Evolutionary conservation across 2,797 vertebrate genomes (phyloP).

Genomic region (Hirundo rustica): DNA sequence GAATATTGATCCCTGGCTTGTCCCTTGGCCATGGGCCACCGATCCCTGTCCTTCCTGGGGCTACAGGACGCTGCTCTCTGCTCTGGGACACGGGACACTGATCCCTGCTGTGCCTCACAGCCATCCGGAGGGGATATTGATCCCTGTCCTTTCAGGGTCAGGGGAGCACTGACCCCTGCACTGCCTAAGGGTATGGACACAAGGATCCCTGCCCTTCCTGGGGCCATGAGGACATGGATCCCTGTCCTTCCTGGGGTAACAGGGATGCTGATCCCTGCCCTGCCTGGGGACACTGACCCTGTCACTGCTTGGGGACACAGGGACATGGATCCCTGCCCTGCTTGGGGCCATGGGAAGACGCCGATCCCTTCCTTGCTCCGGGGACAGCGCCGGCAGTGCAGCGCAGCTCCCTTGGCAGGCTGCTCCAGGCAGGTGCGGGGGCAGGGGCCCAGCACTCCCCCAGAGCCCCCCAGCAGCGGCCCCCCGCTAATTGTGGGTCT

Average conservation of each 20-base stretch:
- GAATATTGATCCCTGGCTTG: neutral
- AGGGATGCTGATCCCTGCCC: too few species aligned
- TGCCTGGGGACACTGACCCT: neutral
- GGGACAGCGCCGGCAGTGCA: neutral
- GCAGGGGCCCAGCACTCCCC: neutral
- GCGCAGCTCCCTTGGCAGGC: neutral
- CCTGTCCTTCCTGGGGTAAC: neutral
- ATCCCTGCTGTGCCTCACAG: too few species aligned
- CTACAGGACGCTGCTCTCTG: neutral
- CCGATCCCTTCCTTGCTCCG: neutral
- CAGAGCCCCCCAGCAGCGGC: neutral
- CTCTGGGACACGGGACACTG: too few species aligned
- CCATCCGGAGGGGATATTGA: neutral
- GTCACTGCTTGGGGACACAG: rapidly evolving
- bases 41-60: neutral
- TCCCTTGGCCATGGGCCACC: rapidly evolving
- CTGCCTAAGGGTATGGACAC: too few species aligned
- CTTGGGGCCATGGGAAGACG: neutral
- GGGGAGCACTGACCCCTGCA: too few species aligned
- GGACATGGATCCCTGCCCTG: neutral
- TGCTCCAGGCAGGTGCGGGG: neutral
- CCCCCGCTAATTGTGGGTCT: slow-evolving; percentile 1
- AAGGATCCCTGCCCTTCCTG: neutral
- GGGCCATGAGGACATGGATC: too few species aligned
- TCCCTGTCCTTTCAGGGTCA: neutral